phyloP scores from a whole-genome alignment of 2,888 invertebrate species.

The Alcis repandata region DNA sequence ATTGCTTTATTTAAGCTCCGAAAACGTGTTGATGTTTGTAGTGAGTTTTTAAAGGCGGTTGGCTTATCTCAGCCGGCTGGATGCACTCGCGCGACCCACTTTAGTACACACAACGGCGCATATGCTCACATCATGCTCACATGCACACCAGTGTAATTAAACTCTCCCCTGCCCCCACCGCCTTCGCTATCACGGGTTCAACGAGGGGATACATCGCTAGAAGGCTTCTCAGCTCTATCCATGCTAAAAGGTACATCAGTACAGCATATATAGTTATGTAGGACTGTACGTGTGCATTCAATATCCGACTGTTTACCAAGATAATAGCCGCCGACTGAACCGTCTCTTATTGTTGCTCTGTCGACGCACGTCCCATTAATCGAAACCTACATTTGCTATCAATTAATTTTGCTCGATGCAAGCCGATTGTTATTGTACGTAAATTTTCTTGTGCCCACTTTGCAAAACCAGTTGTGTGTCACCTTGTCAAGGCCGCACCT shows the following conservation, averaged over 20 bases:
- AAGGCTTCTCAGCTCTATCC: conserved; percentile 42
- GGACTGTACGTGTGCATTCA: conserved; percentile 30
- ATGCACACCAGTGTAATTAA: conserved; percentile 65
- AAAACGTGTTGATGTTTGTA: conserved; percentile 41
- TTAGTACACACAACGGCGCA: conserved; percentile 56
- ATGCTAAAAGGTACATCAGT: conserved; percentile 16
- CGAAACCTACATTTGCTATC: conserved; percentile 34
- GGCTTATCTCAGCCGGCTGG: conserved; percentile 65
- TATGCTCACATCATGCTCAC: conserved; percentile 61
- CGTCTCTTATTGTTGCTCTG: conserved; percentile 33
- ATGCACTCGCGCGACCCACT: conserved; percentile 70
- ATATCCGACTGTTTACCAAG: conserved; percentile 33
- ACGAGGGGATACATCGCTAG: conserved; percentile 45
- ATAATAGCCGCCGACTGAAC: conserved; percentile 28
- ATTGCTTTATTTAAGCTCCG: conserved; percentile 40
- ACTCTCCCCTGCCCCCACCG: conserved; percentile 54
- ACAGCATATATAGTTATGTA: neutral
- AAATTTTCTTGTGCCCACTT: conserved; percentile 41
- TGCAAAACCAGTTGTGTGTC: conserved; percentile 50
- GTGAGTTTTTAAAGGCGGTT: conserved; percentile 39
- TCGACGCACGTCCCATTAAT: conserved; percentile 17
- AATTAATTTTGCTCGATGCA: conserved; percentile 34
- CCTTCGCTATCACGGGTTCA: conserved; percentile 46
- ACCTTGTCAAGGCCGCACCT: conserved; percentile 58
- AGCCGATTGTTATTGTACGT: conserved; percentile 16